Conservation (phyloP, 2,113 vertebrate genomes). For the Chaetorhynchus papuensis region DNA sequence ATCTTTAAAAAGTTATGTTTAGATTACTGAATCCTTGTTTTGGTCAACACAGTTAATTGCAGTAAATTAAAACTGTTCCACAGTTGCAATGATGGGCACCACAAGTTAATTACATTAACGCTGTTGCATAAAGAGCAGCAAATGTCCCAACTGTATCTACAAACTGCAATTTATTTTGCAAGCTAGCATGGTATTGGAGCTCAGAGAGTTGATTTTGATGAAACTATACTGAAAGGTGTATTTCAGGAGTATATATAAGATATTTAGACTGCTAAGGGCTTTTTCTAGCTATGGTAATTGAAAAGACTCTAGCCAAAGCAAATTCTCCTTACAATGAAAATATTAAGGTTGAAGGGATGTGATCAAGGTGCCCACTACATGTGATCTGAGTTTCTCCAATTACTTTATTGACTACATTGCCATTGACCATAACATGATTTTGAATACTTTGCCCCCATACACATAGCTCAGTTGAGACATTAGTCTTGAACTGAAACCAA, state of each 20-base stretch:
- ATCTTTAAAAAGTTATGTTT: neutral
- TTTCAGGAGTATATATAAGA: neutral
- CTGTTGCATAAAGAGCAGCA: neutral
- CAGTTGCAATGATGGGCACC: neutral
- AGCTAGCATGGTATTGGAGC: neutral
- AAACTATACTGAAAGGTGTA: neutral
- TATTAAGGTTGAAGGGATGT: neutral
- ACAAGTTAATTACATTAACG: neutral
- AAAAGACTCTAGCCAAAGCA: neutral
- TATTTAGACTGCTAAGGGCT: neutral
- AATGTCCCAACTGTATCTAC: neutral
- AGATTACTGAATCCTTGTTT: neutral
- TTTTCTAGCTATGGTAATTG: neutral
- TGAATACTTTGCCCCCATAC: neutral
- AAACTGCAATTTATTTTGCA: neutral
- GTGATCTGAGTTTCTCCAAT: neutral
- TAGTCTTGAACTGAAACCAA: neutral
- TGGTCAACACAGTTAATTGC: neutral
- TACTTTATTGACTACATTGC: neutral
- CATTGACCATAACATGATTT: neutral
- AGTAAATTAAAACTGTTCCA: neutral
- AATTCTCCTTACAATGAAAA: neutral
- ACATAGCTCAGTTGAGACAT: neutral
- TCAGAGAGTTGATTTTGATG: neutral
- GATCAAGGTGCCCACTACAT: neutral